Percentiles rank a stretch among this genome's conserved stretches.
These are phyloP conservation scores for Carabus problematicus DNA, from an alignment of 2,888 invertebrate genomes.

Conservation along the genomic window DNA sequence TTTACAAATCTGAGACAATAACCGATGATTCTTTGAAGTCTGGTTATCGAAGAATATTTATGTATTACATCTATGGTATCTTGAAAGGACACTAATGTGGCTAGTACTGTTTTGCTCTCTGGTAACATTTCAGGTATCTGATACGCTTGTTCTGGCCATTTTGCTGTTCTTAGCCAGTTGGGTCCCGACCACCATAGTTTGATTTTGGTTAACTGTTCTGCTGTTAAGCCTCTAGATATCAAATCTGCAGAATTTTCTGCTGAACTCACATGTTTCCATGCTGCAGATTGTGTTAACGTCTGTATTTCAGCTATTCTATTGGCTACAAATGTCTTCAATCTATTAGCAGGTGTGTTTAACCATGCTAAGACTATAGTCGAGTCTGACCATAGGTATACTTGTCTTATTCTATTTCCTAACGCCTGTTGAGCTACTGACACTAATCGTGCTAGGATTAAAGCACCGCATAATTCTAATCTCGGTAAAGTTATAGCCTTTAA, in stretches of 20 bases:
- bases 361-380: conserved; percentile 45
- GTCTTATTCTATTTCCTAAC: conserved; percentile 25
- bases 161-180: conserved; percentile 20
- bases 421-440: conserved; percentile 2
- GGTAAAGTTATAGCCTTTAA: conserved; percentile 21
- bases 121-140: conserved; percentile 1
- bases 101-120: background rate
- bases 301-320: conserved; percentile 22
- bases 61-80: background rate
- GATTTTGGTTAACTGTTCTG: conserved; percentile 10
- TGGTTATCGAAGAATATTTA: conserved; percentile 5
- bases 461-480: conserved; percentile 21
- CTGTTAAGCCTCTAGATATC: conserved; percentile 35
- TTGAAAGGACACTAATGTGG: background rate
- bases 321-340: conserved; percentile 25
- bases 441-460: conserved; percentile 15
- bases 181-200: conserved; percentile 41
- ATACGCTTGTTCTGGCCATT: conserved; percentile 17
- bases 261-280: conserved; percentile 27
- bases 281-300: background rate
- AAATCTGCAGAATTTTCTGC: conserved; percentile 44
- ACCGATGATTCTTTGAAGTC: conserved; percentile 3
- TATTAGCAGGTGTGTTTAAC: conserved; percentile 38
- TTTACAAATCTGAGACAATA: conserved; percentile 20
- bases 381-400: conserved; percentile 43